Base-by-base conservation (phyloP, 1,140 invertebrate species). In the Microplitis demolitor region DNA sequence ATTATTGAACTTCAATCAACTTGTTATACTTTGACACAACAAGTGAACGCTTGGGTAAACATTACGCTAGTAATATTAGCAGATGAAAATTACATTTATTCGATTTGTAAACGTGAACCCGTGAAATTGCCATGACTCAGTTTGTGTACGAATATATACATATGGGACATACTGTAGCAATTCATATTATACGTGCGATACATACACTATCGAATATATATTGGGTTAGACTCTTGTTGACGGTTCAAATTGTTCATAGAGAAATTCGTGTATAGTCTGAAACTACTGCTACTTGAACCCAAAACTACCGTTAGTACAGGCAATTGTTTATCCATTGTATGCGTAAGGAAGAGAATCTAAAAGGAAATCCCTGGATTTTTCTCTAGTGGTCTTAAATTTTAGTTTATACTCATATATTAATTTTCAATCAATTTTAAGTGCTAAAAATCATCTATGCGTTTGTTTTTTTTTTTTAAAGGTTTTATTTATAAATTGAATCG, bases 191-290 rank as follows among this genome's bases (percentile, higher is more conserved):
- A 70, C 5, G 11, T 45, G 11, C 45, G 50, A 62, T 62, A 62
- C 45, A 50, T 61, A 70, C 60, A 62, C 39, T 4, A 13, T 61
- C 62, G 39, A 24, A 56, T 71, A 67, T 50, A 13, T 13, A 6
- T 39, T 35, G 11, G 11, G 31, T 66, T 62, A 69, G 61, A 33
- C 68, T 72, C 62, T 75, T 71, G 33, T 69, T 62, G 5, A 69
- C 66, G 53, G 39, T 75, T 66, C 33, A 75, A 72, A 69, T 67
- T 54, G 33, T 66, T 24, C 37, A 35, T 71, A 66, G n/a, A 73
- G 69, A 71, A 76, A 76, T 70, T 62, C 54, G 60, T 73, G 66
- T 67, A 76, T 76, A 39, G 53, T 35, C 58, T 39, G 62, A 64
- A 76, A 76, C 63, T 71, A 70, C 51, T 61, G 66, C 14, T 31